Base-by-base conservation (phyloP, 2,888 invertebrate species). In the Lymantria monacha region DNA sequence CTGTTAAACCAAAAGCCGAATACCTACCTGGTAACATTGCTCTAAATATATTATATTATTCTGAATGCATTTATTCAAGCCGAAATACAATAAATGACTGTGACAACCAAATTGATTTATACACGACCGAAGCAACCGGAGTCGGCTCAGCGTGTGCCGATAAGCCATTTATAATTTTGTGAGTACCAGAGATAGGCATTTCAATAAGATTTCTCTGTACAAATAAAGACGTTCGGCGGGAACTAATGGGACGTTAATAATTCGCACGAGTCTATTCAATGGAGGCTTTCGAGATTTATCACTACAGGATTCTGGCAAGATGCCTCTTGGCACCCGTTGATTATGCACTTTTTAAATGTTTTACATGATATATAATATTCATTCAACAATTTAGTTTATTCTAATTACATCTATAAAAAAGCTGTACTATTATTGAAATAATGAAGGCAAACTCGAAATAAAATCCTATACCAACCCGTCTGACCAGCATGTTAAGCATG, bases 241-340 rank as follows among this genome's bases (percentile, higher is more conserved):
- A 81, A 83, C 85, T 88, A 89, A 90, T 88, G 89, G 88, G 69
- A 81, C 84, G 88, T 85, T 87, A 84, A 87, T 89, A 88, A 90
- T 87, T 87, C 76, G 81, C 79, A 74, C 81, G 81, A 86, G 85
- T 83, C 85, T 81, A 86, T 88, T 89, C 78, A 89, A 84, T 84
- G 82, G 82, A 73, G 76, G 79, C 80, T 78, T 68, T 78, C 70
- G 72, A 85, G 88, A 90, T 89, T 89, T 89, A 89, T 85, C 81
- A 81, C 84, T 84, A 84, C 86, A 85, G 85, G 76, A 74, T 81
- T 72, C 85, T 89, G 90, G 90, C 89, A 89, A 85, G 81, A 83
- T 87, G 88, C 89, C 89, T 81, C 79, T 80, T 88, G 86, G 87
- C 86, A 85, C 69, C 63, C 74, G 77, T 75, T 81, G 82, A 84